A percentile compares a stretch with the other conserved stretches of the same genome.
Conservation (phyloP, 2,888 invertebrate species). For the Apantesis nais region DNA sequence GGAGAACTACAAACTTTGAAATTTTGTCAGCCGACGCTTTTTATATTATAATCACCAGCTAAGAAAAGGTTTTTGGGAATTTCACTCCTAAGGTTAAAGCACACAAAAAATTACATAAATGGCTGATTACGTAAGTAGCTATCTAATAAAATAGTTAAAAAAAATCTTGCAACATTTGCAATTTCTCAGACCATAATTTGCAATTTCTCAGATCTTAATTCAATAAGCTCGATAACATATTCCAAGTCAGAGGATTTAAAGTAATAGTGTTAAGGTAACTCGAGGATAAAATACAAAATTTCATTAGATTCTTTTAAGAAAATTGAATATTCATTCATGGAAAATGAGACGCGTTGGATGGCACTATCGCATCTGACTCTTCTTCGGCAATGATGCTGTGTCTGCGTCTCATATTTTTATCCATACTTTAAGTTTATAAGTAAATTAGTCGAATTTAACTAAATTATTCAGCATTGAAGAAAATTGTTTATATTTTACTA, state of each 20-base stretch:
- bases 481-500: background rate
- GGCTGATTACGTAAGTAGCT: too few relatives aligned
- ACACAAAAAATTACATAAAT: too few relatives aligned
- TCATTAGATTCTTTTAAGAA: constrained; percentile 58
- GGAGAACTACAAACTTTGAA: too few relatives aligned
- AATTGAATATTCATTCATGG: constrained; percentile 70
- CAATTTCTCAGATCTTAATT: too few relatives aligned
- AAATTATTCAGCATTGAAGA: background rate
- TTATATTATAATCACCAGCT: background rate
- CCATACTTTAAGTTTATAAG: background rate
- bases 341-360: constrained; percentile 45
- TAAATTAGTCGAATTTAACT: background rate
- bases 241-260: constrained; percentile 17
- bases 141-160: too few relatives aligned
- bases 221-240: background rate
- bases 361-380: constrained; percentile 48
- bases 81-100: too few relatives aligned
- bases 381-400: constrained; percentile 33
- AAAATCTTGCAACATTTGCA: background rate
- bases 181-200: too few relatives aligned
- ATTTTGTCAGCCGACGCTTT: too few relatives aligned
- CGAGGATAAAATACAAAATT: constrained; percentile 52
- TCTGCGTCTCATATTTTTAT: constrained; percentile 27
- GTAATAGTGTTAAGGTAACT: constrained; percentile 17
- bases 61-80: background rate